Percentiles rank a stretch among this genome's conserved stretches.
These are phyloP conservation scores for Spea bombifrons DNA, from an alignment of 2,113 vertebrate genomes.

Conservation along the genomic window DNA sequence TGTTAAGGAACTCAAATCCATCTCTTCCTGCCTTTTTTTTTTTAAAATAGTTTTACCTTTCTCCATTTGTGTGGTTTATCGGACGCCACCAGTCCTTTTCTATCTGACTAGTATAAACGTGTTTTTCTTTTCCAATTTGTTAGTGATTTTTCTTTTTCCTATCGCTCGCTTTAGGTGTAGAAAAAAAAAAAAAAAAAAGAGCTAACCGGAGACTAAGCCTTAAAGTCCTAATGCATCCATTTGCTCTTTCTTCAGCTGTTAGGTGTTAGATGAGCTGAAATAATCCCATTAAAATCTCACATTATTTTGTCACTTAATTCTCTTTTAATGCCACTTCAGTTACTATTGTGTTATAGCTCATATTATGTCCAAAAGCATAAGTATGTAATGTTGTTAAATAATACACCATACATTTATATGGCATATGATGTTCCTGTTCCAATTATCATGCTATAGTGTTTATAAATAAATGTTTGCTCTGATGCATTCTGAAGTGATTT, in stretches of 20 bases:
- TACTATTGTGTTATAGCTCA: neutral
- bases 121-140: constrained; percentile 29
- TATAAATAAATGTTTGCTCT: too few relatives aligned
- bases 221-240: constrained; percentile 10
- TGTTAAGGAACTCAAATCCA: neutral
- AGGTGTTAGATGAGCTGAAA: constrained; percentile 17
- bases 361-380: too few relatives aligned
- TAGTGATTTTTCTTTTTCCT: neutral
- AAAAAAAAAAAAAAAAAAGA: constrained; percentile 24
- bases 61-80: constrained; percentile 20
- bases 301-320: constrained; percentile 13
- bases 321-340: neutral
- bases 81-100: constrained; percentile 18
- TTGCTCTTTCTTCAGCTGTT: constrained; percentile 9
- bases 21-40: neutral
- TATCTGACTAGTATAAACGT: constrained; percentile 28
- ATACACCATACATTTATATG: too few relatives aligned
- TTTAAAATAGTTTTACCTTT: constrained; percentile 16
- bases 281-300: constrained; percentile 23
- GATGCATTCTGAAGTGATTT: too few relatives aligned
- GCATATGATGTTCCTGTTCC: too few relatives aligned
- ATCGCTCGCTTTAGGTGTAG: constrained; percentile 10
- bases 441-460: too few relatives aligned
- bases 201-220: constrained; percentile 27
- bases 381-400: too few relatives aligned